Evolutionary conservation across 2,113 vertebrate species (phyloP).

Genomic region (Corythaixoides concolor): DNA sequence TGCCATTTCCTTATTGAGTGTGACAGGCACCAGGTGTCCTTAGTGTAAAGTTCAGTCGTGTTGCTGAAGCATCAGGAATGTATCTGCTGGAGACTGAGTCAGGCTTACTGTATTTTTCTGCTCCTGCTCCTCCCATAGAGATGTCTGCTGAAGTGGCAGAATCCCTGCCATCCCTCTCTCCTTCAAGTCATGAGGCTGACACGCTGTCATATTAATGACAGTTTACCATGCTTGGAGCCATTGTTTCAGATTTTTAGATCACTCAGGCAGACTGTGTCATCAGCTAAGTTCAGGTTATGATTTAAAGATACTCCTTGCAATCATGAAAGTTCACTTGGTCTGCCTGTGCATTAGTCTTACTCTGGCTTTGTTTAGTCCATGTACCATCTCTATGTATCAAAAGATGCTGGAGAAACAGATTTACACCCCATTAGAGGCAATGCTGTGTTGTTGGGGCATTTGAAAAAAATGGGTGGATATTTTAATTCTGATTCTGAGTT

Average conservation of each 20-base stretch:
- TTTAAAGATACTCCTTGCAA: not conserved
- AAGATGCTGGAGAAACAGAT: not conserved
- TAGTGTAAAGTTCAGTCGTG: not conserved
- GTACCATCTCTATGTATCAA: not conserved
- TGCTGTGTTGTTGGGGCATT: not conserved
- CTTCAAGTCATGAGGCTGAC: not conserved
- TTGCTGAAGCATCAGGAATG: conserved; percentile 22
- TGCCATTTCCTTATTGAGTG: not conserved
- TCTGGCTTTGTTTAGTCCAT: not conserved
- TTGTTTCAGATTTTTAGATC: not conserved
- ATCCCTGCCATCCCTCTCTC: not conserved
- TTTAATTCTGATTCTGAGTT: not conserved
- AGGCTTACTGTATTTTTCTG: not conserved
- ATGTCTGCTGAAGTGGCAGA: conserved; percentile 34
- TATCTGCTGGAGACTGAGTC: conserved; percentile 1
- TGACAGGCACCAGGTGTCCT: not conserved
- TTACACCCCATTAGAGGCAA: not conserved
- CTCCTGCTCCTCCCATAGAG: not conserved
- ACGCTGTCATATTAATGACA: not conserved
- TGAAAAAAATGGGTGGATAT: not conserved
- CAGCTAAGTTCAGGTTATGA: not conserved
- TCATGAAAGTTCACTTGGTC: not conserved
- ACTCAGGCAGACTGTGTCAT: not conserved
- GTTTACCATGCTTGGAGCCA: not conserved
- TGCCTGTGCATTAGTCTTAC: not conserved